phyloP scores from a whole-genome alignment of 2,113 vertebrate species.

The Muntiacus reevesi region DNA sequence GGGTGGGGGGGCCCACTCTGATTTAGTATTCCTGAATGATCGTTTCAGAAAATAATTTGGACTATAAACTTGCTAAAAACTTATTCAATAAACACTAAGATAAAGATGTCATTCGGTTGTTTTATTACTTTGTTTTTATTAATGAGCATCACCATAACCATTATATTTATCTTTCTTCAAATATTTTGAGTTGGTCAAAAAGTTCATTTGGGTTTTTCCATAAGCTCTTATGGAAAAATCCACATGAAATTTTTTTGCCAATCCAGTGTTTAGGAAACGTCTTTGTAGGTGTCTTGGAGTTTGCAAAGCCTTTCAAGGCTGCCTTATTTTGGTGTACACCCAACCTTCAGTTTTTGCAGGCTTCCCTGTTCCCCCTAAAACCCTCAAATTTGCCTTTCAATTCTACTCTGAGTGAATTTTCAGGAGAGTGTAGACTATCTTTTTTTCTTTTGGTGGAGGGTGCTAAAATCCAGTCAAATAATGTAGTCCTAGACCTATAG shows the following conservation, averaged over 20 bases:
- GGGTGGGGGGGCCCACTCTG: background rate
- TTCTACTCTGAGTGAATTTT: background rate
- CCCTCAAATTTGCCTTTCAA: background rate
- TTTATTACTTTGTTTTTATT: background rate
- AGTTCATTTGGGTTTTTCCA: background rate
- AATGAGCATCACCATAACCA: background rate
- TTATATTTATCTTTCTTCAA: background rate
- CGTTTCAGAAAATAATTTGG: background rate
- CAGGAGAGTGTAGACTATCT: background rate
- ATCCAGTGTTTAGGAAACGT: background rate
- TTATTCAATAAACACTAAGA: background rate
- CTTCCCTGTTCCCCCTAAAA: background rate
- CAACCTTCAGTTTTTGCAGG: background rate
- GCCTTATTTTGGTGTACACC: background rate
- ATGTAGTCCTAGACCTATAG: background rate
- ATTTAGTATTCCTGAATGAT: background rate
- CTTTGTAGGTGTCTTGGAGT: background rate
- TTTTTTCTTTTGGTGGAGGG: background rate
- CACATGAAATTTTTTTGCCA: background rate
- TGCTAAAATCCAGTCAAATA: background rate
- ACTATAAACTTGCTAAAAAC: background rate
- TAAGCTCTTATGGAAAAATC: background rate
- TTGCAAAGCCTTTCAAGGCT: background rate
- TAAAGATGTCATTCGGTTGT: background rate
- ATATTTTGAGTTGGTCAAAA: background rate